Base-by-base conservation (phyloP, 1,140 invertebrate genomes). In the Drosophila lacteicornis region DNA sequence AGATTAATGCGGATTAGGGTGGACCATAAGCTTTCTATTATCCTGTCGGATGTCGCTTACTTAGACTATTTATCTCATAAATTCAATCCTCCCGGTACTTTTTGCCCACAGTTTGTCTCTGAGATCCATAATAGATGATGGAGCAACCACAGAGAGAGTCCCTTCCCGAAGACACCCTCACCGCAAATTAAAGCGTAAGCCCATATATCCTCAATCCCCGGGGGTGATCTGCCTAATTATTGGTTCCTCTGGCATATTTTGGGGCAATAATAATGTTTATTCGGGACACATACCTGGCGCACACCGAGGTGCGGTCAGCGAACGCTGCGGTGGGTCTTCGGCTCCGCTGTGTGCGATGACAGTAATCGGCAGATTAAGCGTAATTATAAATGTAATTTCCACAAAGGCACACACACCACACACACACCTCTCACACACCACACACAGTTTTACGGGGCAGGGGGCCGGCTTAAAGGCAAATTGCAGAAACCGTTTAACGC, bases 321-420 rank as follows among this genome's bases (percentile, higher is more conserved):
- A 38, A 38, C 38, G 46, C 27, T 45, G 61, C 27, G 43, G 61
- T 43, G 36, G 27, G 66, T 67, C 36, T n/a, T 46, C 17, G 40
- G 27, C 17, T 25, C 25, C 40, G 56, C 36, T 71, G 68, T 57
- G 57, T 19, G 51, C 68, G 67, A 50, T 50, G 56, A 73, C 66
- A 73, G 53, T 75, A 75, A 76, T 66, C 61, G 45, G 25, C 45
- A 51, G 61, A 66, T 75, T 76, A 66, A 36, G 40, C 45, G 45
- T 58, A 77, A 62, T 85, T 78, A 71, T 71, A 33, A 78, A 86
- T 66, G 63, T 70, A 53, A 85, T 71, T 71, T 40, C 11, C 50
- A 58, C 47, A 30, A 33, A 62, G 75, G 30, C 40, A 49, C 56
- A 70, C 55, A 30, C 40, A 27, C 12, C 53, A 43, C 30, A n/a